Evolutionary conservation across 2,797 vertebrate species (phyloP).

Genomic region (Podarcis siculus): DNA sequence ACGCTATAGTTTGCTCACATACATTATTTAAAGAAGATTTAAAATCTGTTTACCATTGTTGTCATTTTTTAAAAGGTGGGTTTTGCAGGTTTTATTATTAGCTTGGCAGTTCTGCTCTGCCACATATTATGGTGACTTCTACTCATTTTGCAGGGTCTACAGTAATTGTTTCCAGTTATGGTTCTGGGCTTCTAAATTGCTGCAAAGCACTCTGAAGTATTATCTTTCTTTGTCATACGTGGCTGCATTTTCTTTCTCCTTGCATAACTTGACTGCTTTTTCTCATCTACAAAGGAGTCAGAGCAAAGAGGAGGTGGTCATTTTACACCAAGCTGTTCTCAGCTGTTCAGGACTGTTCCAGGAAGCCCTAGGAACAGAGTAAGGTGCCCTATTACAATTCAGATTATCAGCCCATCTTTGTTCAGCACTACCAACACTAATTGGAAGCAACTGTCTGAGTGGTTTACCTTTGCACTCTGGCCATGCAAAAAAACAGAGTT

Average conservation of each 20-base stretch:
- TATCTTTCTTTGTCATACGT: background rate
- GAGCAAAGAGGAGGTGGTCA: background rate
- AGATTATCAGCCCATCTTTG: background rate
- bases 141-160: background rate
- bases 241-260: background rate
- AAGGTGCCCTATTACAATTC: background rate
- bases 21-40: constrained; percentile 21
- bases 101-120: background rate
- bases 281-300: background rate
- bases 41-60: constrained; percentile 21
- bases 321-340: background rate
- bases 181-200: background rate
- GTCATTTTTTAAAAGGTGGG: background rate
- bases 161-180: background rate
- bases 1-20: constrained; percentile 1
- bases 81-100: background rate
- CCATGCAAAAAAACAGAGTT: too few relatives aligned
- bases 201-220: background rate
- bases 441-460: background rate
- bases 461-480: too few relatives aligned
- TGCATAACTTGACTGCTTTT: background rate
- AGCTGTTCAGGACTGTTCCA: background rate
- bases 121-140: background rate
- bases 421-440: background rate
- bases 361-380: background rate